A percentile compares a stretch with the other conserved stretches of the same genome.
Evolutionary conservation across 2,797 vertebrate species (phyloP).

Genomic region (Mico argentatus): DNA sequence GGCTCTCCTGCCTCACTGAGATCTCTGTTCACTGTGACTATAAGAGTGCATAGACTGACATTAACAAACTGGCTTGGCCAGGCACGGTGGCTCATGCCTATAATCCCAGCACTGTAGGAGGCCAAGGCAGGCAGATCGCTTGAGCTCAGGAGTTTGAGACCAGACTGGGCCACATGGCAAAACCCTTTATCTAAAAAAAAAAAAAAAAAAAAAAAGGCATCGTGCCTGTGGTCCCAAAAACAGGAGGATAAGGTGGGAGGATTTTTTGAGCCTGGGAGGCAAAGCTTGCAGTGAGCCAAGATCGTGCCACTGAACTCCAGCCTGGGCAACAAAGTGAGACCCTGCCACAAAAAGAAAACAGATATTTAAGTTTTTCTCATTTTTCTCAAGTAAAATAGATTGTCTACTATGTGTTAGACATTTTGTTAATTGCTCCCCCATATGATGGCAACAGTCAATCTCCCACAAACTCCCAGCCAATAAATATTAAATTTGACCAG

Average conservation of each 20-base stretch:
- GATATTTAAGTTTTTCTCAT: neutral
- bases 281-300: neutral
- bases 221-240: neutral
- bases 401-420: neutral
- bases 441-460: neutral
- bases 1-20: neutral
- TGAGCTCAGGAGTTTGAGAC: neutral
- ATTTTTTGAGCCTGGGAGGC: neutral
- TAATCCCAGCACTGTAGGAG: neutral
- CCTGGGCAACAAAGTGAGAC: neutral
- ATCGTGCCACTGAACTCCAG: neutral
- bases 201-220: neutral
- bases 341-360: neutral
- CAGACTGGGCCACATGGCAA: neutral
- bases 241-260: neutral
- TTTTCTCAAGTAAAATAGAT: neutral
- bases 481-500: neutral
- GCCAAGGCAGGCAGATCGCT: neutral
- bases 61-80: neutral
- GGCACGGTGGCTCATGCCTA: neutral
- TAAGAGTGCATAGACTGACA: neutral
- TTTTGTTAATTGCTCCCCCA: conserved; percentile 12
- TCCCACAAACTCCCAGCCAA: neutral
- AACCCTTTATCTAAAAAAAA: neutral
- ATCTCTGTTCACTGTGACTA: neutral